Evolutionary conservation across 2,888 invertebrate species (phyloP).

Genomic region (Dione juno): DNA sequence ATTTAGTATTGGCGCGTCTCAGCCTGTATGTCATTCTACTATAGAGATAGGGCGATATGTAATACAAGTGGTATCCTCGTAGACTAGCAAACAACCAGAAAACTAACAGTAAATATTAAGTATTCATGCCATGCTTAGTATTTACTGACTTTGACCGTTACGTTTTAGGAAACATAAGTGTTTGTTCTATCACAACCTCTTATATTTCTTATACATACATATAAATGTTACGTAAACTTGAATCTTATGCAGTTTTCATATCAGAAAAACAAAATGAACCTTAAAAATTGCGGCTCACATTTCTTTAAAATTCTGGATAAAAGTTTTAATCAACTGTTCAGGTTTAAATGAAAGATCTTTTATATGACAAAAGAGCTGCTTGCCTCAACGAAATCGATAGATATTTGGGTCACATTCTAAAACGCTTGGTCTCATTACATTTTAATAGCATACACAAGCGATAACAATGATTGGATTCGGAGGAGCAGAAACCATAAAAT

Average conservation of each 20-base stretch:
- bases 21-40: constrained; percentile 58
- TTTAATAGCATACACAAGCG: constrained; percentile 77
- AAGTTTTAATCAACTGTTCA: constrained; percentile 38
- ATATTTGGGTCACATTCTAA: constrained; percentile 61
- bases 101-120: neutral
- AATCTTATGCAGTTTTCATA: neutral
- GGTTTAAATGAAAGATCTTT: constrained; percentile 41
- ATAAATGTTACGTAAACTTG: neutral
- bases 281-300: constrained; percentile 1
- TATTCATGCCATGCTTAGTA: constrained; percentile 3
- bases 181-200: neutral
- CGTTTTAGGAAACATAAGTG: too few relatives aligned
- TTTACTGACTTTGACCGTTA: constrained; percentile 11
- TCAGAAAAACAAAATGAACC: neutral
- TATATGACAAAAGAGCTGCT: constrained; percentile 40
- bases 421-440: constrained; percentile 74
- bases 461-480: constrained; percentile 83
- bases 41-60: constrained; percentile 18
- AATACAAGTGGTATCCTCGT: constrained; percentile 7
- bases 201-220: neutral
- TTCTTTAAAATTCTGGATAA: constrained; percentile 14
- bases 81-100: constrained; percentile 12
- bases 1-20: constrained; percentile 60
- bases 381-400: constrained; percentile 44
- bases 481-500: constrained; percentile 82